Percentiles rank a stretch among this genome's conserved stretches.
Evolutionary conservation across 2,797 vertebrate genomes (phyloP).

Genomic region (Distichodus sexfasciatus): DNA sequence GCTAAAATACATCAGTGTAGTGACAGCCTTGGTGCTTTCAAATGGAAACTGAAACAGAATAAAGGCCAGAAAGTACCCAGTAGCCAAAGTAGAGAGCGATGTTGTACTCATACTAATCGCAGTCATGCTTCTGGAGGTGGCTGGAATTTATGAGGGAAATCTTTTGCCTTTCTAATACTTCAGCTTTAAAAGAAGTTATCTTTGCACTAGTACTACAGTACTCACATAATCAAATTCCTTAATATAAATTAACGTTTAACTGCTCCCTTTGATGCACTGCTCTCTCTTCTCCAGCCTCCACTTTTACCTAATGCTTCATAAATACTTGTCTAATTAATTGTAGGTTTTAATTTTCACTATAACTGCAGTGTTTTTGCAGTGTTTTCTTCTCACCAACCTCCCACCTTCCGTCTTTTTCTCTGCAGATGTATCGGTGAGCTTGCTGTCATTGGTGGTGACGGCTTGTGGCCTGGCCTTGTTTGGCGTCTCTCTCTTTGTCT

Average conservation of each 20-base stretch:
- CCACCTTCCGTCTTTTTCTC: not conserved
- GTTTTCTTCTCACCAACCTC: not conserved
- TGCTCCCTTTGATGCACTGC: too few relatives aligned
- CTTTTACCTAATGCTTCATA: too few relatives aligned
- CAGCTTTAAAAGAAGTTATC: not conserved
- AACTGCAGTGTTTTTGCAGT: too few relatives aligned
- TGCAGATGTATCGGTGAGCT: constrained; percentile 92
- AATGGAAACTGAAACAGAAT: not conserved
- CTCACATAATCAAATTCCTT: too few relatives aligned
- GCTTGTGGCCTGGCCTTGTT: constrained; percentile 95
- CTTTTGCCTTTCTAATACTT: not conserved
- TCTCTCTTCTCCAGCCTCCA: too few relatives aligned
- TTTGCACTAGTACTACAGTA: too few relatives aligned
- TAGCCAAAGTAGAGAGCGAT: not conserved
- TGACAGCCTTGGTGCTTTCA: constrained; percentile 17
- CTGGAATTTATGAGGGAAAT: constrained; percentile 9
- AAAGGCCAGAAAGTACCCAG: not conserved
- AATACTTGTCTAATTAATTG: too few relatives aligned
- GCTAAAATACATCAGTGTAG: constrained; percentile 16
- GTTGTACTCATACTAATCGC: constrained; percentile 16
- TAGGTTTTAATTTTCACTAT: too few relatives aligned
- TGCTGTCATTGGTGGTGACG: constrained; percentile 93
- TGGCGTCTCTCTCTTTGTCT: constrained; percentile 95
- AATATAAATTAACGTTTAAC: too few relatives aligned
- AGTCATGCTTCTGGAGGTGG: not conserved